Percentiles rank a stretch among this genome's conserved stretches.
Evolutionary conservation across 2,113 vertebrate genomes (phyloP).

Genomic region (Alligator sinensis): DNA sequence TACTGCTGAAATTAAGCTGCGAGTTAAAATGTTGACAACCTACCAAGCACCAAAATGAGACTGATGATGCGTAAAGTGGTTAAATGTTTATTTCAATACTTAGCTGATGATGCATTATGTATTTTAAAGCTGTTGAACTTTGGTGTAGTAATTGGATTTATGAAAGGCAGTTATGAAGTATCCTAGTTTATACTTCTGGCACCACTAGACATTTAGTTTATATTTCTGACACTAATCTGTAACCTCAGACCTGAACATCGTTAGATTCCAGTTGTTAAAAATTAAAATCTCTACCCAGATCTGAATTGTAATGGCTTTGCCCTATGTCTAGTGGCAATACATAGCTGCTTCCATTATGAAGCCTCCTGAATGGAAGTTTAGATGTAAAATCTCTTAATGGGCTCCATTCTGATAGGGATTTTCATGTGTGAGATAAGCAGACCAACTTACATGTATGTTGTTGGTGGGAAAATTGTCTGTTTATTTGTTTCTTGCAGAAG

Average conservation of each 20-base stretch:
- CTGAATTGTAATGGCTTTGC: not conserved
- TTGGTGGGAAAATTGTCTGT: not conserved
- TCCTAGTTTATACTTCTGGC: not conserved
- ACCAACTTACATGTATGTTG: not conserved
- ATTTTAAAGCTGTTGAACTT: slow-evolving; percentile 53
- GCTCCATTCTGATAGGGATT: not conserved
- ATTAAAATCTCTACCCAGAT: not conserved
- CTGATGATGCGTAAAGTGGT: slow-evolving; percentile 5
- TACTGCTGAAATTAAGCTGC: slow-evolving; percentile 12
- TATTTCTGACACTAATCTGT: not conserved
- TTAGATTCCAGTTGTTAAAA: not conserved
- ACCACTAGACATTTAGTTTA: not conserved
- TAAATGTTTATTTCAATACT: slow-evolving; percentile 59
- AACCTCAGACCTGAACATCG: not conserved
- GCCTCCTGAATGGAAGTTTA: not conserved
- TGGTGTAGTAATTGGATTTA: slow-evolving; percentile 44
- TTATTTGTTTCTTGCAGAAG: not conserved
- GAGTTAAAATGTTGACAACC: slow-evolving; percentile 48
- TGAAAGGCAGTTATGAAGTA: slow-evolving; percentile 31
- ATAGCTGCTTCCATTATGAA: not conserved
- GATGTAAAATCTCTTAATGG: not conserved
- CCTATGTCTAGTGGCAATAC: not conserved
- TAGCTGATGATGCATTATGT: slow-evolving; percentile 56
- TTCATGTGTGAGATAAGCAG: not conserved
- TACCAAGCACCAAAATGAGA: slow-evolving; percentile 17